These are phyloP conservation scores for Rhamnusium bicolor DNA, from an alignment of 2,888 invertebrate genomes.

Conservation along the genomic window DNA sequence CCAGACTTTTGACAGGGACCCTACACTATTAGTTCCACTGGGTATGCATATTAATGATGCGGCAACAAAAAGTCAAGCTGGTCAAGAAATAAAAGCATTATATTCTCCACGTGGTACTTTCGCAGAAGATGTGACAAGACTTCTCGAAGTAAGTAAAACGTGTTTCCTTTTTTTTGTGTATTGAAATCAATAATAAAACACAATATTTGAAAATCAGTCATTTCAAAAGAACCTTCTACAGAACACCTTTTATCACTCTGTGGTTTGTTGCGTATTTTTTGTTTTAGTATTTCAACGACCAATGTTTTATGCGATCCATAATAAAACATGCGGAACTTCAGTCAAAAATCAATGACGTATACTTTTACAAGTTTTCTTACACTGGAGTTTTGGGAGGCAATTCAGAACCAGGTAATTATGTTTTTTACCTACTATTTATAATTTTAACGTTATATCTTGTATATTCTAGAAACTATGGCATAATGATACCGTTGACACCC, in stretches of 20 bases:
- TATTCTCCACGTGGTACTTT: slow-evolving; percentile 42
- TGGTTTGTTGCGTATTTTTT: too few species aligned
- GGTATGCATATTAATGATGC: slow-evolving; percentile 43
- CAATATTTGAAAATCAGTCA: too few species aligned
- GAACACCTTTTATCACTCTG: too few species aligned
- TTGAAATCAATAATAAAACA: neutral
- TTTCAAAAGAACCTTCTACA: too few species aligned
- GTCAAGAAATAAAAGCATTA: slow-evolving; percentile 44
- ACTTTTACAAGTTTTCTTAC: slow-evolving; percentile 55
- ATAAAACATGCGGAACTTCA: slow-evolving; percentile 52
- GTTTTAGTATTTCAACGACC: slow-evolving; percentile 52
- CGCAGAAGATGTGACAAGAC: slow-evolving; percentile 13
- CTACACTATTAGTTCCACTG: slow-evolving; percentile 42
- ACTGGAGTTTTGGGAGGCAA: slow-evolving; percentile 48
- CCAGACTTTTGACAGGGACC: slow-evolving; percentile 30
- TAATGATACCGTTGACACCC: too few species aligned
- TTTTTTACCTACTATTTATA: neutral
- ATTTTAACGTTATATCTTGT: too few species aligned
- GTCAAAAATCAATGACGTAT: slow-evolving; percentile 49
- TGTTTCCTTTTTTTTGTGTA: neutral
- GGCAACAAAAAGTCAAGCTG: slow-evolving; percentile 27
- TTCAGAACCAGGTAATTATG: neutral
- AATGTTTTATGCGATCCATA: slow-evolving; percentile 52
- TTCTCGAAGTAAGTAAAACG: slow-evolving; percentile 33
- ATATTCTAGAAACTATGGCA: too few species aligned